Evolutionary conservation across 2,888 invertebrate species (phyloP), one percentile per base, ranked within the genome.

Genomic region (Iselma pallidipennis): DNA sequence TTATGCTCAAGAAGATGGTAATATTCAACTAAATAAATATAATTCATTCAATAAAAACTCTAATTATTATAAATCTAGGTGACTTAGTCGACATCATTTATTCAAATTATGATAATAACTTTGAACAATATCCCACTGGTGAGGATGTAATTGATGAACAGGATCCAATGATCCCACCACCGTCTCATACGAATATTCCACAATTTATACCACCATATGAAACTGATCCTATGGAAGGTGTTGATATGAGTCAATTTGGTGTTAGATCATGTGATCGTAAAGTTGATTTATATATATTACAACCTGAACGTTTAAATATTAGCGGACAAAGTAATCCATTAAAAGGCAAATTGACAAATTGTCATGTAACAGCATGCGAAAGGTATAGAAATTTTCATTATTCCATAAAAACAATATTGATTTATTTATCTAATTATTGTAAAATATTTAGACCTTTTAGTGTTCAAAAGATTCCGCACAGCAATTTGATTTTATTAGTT

Each of bases 391-490:
- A 31, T 50, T 59, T 23, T 28, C 3, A 14, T 50, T 33, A 9
- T 45, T 55, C 53, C 25, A 7, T 23, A 12, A 37, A 25, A 21
- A 16, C 57, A 25, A 54, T 53, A 57, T 49, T 23, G 9, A 14
- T 55, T 57, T 19, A 49, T 66, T 45, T 45, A 25, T 2, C 56
- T 70, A 51, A 50, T 48, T 16, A 12, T 48, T 37, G 4, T 48
- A 9, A 49, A 45, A 33, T 29, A 45, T 69, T 21, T 51, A 92
- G 95, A 76, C 94, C 94, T 25, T 95, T 95, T 83, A 95, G 94
- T 83, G 94, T 95, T 58, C 94, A 95, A 78, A 94, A 94, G 83
- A 93, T 95, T 75, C 93, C 91, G 52, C 91, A 93, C 80, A 95
- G 94, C 77, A 95, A 95, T 84, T 83, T 95, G 73, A 92, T 95